A percentile compares a stretch with the other conserved stretches of the same genome.
phyloP scores from a whole-genome alignment of 2,888 invertebrate species.

The Atherix ibis region DNA sequence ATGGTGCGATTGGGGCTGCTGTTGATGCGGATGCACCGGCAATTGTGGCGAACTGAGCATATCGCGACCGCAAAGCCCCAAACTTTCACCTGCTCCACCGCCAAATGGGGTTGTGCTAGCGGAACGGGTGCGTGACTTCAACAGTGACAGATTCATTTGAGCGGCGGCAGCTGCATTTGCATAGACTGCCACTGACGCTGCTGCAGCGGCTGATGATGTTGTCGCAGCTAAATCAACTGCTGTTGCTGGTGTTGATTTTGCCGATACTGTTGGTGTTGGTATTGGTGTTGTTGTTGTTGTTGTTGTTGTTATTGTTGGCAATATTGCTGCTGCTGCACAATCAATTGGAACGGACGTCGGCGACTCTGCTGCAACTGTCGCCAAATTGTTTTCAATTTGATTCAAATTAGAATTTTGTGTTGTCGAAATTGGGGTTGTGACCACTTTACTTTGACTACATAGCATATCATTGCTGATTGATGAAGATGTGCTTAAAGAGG shows the following conservation, averaged over 20 bases:
- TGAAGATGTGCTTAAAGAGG: background rate
- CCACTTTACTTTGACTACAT: too few species aligned
- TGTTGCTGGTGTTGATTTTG: conserved; percentile 15
- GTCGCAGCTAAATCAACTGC: conserved; percentile 21
- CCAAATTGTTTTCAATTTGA: conserved; percentile 22
- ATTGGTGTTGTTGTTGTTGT: conserved; percentile 10
- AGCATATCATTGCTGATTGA: too few species aligned
- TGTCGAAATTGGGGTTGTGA: conserved; percentile 22
- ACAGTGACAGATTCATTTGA: too few species aligned
- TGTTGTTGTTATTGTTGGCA: conserved; percentile 18
- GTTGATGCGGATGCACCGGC: conserved; percentile 19
- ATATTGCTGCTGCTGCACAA: conserved; percentile 10
- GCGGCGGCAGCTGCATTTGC: conserved; percentile 2
- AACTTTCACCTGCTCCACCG: too few species aligned
- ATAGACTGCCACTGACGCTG: conserved; percentile 1
- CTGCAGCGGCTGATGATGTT: conserved; percentile 7
- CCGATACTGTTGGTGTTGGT: conserved; percentile 14
- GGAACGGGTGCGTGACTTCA: conserved; percentile 4
- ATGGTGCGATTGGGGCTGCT: too few species aligned
- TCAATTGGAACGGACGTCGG: conserved; percentile 12
- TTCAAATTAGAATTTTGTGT: conserved; percentile 19
- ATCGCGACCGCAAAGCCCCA: conserved; percentile 3
- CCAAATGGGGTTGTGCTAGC: conserved; percentile 8
- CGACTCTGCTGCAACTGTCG: conserved; percentile 33
- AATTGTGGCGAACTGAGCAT: conserved; percentile 14